phyloP scores from a whole-genome alignment of 2,888 invertebrate species.

The Nycteola revayana region DNA sequence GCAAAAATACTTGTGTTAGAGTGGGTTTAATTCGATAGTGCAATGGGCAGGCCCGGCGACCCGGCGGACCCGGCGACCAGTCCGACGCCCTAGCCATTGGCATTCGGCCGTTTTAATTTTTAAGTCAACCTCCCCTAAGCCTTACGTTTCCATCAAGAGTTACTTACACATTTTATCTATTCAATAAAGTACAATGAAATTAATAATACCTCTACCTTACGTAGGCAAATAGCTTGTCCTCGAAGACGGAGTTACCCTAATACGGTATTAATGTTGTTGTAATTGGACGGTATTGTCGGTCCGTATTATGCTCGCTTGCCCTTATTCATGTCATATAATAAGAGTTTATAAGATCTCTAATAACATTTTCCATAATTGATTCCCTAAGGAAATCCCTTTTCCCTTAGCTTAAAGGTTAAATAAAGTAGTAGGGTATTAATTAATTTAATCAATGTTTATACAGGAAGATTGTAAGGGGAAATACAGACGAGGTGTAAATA shows the following conservation, averaged over 20 bases:
- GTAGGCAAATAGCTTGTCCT: conserved; percentile 19
- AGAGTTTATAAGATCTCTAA: conserved; percentile 22
- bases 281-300: conserved; percentile 29
- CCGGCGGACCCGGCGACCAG: too few relatives aligned
- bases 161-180: too few relatives aligned
- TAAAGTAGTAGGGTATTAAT: conserved; percentile 23
- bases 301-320: conserved; percentile 13
- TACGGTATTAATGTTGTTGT: conserved; percentile 20
- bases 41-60: too few relatives aligned
- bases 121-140: too few relatives aligned
- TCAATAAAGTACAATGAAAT: too few relatives aligned
- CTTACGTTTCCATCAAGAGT: too few relatives aligned
- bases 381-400: conserved; percentile 36
- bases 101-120: too few relatives aligned
- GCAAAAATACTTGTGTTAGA: too few relatives aligned
- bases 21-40: too few relatives aligned
- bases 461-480: conserved; percentile 14
- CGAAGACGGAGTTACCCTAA: conserved; percentile 10
- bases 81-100: too few relatives aligned
- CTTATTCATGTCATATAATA: conserved; percentile 25
- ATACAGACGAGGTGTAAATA: conserved; percentile 19
- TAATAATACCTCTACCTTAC: conserved; percentile 3
- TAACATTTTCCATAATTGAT: conserved; percentile 39
- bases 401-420: conserved; percentile 28
- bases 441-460: conserved; percentile 24